Percentiles rank a stretch among this genome's conserved stretches.
These are phyloP conservation scores for Mus pahari DNA, from an alignment of 2,113 vertebrate genomes.

Conservation along the genomic window DNA sequence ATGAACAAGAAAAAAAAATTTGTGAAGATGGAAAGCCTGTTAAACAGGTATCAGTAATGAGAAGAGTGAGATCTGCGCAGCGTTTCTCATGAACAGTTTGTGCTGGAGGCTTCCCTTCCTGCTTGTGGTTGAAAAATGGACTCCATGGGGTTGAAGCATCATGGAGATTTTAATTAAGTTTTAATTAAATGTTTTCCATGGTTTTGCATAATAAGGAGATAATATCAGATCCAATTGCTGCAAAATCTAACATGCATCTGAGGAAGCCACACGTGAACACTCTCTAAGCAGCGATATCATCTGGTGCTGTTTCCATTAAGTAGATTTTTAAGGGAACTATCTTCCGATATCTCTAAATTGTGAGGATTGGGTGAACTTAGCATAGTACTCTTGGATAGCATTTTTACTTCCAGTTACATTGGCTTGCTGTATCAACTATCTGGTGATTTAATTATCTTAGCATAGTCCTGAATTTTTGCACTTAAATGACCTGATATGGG, in stretches of 20 bases:
- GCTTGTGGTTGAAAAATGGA: slow-evolving; percentile 70
- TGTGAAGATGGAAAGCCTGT: neutral
- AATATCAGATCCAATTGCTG: slow-evolving; percentile 72
- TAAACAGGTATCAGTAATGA: neutral
- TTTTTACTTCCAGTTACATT: slow-evolving; percentile 52
- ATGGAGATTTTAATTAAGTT: slow-evolving; percentile 82
- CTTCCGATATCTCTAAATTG: neutral
- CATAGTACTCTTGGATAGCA: neutral
- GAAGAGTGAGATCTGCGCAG: slow-evolving; percentile 8
- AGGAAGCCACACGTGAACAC: slow-evolving; percentile 61
- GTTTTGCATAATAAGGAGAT: slow-evolving; percentile 74
- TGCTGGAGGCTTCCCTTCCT: neutral
- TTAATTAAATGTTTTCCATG: slow-evolving; percentile 83
- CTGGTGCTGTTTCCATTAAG: slow-evolving; percentile 11
- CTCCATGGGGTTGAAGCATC: slow-evolving; percentile 66
- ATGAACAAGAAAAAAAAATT: neutral
- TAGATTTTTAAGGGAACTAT: slow-evolving; percentile 31
- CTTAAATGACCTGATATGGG: neutral
- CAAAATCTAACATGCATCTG: slow-evolving; percentile 64
- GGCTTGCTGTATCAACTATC: slow-evolving; percentile 14
- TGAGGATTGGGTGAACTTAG: slow-evolving; percentile 47
- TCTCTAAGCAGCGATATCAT: slow-evolving; percentile 21
- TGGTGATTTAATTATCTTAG: slow-evolving; percentile 42
- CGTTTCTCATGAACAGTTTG: slow-evolving; percentile 37
- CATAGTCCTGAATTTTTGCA: neutral